phyloP scores from a whole-genome alignment of 2,113 vertebrate genomes.

The Tragulus kanchil region DNA sequence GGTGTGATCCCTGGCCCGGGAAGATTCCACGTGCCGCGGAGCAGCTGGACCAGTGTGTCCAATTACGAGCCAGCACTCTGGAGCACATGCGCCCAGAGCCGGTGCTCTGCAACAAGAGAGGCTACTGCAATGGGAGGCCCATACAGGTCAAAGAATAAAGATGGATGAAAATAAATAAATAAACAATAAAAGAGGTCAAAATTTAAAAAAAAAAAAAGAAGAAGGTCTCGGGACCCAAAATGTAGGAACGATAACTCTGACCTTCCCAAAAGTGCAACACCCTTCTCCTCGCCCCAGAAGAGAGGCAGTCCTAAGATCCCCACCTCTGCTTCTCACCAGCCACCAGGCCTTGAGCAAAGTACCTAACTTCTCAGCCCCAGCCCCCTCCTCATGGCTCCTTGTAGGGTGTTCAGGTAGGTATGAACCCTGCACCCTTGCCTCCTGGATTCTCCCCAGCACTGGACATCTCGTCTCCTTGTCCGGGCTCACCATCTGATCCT shows the following conservation, averaged over 20 bases:
- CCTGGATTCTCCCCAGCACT: neutral
- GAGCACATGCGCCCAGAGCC: too few relatives aligned
- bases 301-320: neutral
- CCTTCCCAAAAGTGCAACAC: neutral
- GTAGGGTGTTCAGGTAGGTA: too few relatives aligned
- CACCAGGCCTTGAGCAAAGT: neutral
- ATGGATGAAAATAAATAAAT: too few relatives aligned
- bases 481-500: neutral
- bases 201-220: neutral
- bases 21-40: too few relatives aligned
- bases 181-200: too few relatives aligned
- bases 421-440: accelerated
- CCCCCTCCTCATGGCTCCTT: neutral
- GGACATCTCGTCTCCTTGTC: neutral
- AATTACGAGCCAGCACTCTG: too few relatives aligned
- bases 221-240: neutral
- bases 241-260: neutral
- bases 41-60: too few relatives aligned
- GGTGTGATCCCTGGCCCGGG: too few relatives aligned
- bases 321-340: neutral
- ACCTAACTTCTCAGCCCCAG: neutral
- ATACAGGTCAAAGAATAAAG: too few relatives aligned
- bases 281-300: neutral
- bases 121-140: too few relatives aligned
- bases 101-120: too few relatives aligned